Evolutionary conservation across 2,113 vertebrate species (phyloP).

Genomic region (Carollia perspicillata): DNA sequence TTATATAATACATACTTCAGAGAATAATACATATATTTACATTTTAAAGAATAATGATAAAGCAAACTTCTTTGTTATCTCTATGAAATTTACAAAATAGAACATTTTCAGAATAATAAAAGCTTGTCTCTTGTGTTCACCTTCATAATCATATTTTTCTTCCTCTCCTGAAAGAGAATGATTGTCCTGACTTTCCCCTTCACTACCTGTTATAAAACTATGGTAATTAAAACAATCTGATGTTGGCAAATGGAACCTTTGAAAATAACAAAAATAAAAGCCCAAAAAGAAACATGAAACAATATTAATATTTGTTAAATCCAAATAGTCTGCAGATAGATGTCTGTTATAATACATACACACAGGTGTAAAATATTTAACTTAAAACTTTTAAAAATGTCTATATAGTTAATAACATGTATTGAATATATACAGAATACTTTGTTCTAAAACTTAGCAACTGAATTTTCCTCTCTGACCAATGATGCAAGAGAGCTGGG

Average conservation of each 20-base stretch:
- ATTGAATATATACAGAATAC: background rate
- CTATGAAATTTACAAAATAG: background rate
- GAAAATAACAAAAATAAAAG: background rate
- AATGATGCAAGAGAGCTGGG: background rate
- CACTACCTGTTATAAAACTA: background rate
- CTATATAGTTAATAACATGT: background rate
- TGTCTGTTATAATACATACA: background rate
- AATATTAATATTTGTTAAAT: background rate
- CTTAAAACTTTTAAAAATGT: background rate
- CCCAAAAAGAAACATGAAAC: background rate
- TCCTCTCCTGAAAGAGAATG: background rate
- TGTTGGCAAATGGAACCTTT: background rate
- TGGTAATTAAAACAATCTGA: background rate
- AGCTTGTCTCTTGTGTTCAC: background rate
- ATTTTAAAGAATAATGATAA: background rate
- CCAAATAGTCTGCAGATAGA: background rate
- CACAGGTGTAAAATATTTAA: background rate
- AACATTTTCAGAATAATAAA: constrained; percentile 21
- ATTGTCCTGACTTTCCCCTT: background rate
- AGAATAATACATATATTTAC: background rate
- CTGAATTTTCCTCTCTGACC: background rate
- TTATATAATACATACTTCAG: background rate
- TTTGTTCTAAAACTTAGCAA: constrained; percentile 1
- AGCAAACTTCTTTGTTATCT: background rate
- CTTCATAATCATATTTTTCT: background rate